Base-by-base conservation (phyloP, 2,113 vertebrate genomes). In the Falcunculus frontatus region DNA sequence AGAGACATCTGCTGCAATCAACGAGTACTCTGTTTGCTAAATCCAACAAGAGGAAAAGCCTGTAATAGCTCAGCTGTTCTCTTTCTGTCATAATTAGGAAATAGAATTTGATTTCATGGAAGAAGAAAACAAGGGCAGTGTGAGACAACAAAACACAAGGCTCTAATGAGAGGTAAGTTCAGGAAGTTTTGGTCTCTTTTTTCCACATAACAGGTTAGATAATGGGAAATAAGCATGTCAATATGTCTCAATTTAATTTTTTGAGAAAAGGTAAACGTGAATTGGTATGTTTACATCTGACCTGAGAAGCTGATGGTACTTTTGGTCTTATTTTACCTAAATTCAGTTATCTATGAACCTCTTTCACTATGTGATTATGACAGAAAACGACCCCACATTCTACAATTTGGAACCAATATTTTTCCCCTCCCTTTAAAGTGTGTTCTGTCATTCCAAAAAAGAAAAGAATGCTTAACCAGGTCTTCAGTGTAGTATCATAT, bases 1-100 rank as follows among this genome's bases (percentile, higher is more conserved):
- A 84, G 92, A 92, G 75, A 95, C 96, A 95, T 96, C 93, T 97
- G 95, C 81, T 95, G 62, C 63, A 79, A 49, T 91, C 92, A 81
- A 33, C 0, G 2, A 87, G 53, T 78, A 84, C 33, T 62, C 73
- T 93, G 90, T 96, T 95, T 96, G 89, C 72, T 69, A 89, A 95
- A 95, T 82, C 29, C 72, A 86, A 42, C 32, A 82, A 76, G 47
- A 83, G 67, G 9, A 92, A 89, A 88, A 94, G 27, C 42, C 92
- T 81, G n/a, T 64, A 68, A 80, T 57, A 93, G 29, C 70, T 96
- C 90, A 95, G 85, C 82, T 97, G 87, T 82, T 96, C 81, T 67
- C 32, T 79, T 83, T 57, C 55, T 79, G 55, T 55, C 57, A 42
- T 93, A 96, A 96, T 60, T 91, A 62, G 47, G 64, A 97, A 93